Base-by-base conservation (phyloP, 1,140 invertebrate genomes). In the Diachasmimorpha longicaudata region DNA sequence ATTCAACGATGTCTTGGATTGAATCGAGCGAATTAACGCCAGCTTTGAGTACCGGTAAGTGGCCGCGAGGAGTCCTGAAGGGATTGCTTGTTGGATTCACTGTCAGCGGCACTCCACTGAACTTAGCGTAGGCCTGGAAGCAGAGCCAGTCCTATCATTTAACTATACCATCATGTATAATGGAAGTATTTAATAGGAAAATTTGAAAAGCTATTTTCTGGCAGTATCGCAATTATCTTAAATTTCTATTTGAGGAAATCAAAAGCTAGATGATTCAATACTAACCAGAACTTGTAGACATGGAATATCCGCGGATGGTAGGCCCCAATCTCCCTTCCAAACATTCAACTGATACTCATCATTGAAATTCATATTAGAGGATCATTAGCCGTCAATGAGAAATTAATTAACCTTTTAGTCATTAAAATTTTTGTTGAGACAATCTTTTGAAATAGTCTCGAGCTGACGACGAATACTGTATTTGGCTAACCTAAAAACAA, bases 251-350 rank as follows among this genome's bases (percentile, higher is more conserved):
- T n/a, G n/a, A n/a, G n/a, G n/a, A 48, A 37, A 75, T 67, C 21
- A 4, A 44, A 36, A 46, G 36, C 10, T 58, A 72, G 31, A 63
- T 58, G 63, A n/a, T n/a, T 48, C 69, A 39, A 55, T 76, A 88
- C 90, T 89, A 91, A 96, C 95, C 91, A 96, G 86, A 81, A 93
- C 90, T 88, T 95, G 92, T 67, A 96, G 90, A 88, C 94, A 96
- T 85, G 93, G 91, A 74, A 92, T 89, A 90, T 96, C 95, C 77
- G 96, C 90, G 37, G 95, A 95, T 1, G 96, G 94, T 36, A 96
- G 86, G 23, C 94, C 94, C 94, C 94, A 96, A 84, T 96, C 94
- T 11, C 94, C 94, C 86, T 92, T 91, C 93, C 95, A 96, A 79
- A 95, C 91, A 87, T 94, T 91, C 79, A 96, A 85, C 86, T 93